Conservation (phyloP, 1,140 invertebrate species). For the Aphelinus atriplicis region DNA sequence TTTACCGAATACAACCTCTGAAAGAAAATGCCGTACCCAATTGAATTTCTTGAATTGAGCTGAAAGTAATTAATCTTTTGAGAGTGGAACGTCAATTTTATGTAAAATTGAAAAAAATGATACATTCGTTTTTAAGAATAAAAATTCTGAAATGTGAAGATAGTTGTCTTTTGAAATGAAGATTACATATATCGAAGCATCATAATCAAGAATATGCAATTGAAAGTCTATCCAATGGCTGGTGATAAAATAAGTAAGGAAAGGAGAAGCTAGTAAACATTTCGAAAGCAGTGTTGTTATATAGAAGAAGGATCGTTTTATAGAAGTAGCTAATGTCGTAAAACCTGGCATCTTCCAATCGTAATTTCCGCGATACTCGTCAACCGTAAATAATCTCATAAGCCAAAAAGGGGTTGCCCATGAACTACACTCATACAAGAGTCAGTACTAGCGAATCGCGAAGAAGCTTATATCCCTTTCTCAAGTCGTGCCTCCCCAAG, state of each 20-base stretch:
- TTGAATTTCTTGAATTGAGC: too few species aligned
- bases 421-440: too few species aligned
- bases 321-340: background rate
- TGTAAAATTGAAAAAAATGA: too few species aligned
- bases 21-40: too few species aligned
- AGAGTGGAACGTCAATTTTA: too few species aligned
- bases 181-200: too few species aligned
- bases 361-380: conserved; percentile 20
- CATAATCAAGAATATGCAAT: too few species aligned
- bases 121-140: too few species aligned
- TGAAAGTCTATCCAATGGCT: background rate
- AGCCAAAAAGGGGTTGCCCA: conserved; percentile 26
- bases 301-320: background rate
- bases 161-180: too few species aligned
- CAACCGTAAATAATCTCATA: conserved; percentile 32
- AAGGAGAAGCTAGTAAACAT: background rate
- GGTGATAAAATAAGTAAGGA: conserved; percentile 20
- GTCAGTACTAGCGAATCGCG: background rate
- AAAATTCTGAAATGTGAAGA: too few species aligned
- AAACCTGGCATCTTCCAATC: conserved; percentile 9
- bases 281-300: background rate
- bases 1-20: too few species aligned
- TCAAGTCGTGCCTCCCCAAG: conserved; percentile 11
- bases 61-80: too few species aligned
- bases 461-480: conserved; percentile 15